Percentiles rank a stretch among this genome's conserved stretches.
Conservation (phyloP, 2,113 vertebrate genomes). For the Mustela nigripes region DNA sequence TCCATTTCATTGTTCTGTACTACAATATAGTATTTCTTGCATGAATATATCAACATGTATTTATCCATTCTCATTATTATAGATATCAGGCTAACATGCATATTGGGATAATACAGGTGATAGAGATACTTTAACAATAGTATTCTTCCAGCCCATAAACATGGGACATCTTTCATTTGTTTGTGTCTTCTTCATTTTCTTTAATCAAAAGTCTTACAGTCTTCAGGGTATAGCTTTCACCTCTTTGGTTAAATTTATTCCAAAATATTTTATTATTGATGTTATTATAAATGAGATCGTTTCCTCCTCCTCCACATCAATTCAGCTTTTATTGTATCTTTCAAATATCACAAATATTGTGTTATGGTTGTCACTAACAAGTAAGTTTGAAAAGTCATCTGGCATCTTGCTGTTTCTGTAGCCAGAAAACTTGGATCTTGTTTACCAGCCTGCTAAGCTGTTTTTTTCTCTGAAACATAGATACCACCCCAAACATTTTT, state of each 20-base stretch:
- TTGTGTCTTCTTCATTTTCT: background rate
- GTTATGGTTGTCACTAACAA: background rate
- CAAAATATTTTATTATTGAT: background rate
- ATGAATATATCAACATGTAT: background rate
- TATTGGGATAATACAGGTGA: background rate
- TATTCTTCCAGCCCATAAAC: background rate
- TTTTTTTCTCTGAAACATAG: background rate
- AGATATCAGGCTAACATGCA: background rate
- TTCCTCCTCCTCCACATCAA: background rate
- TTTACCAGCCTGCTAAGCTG: background rate
- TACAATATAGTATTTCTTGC: background rate
- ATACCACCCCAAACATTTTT: background rate
- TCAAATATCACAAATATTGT: background rate
- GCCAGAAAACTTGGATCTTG: background rate
- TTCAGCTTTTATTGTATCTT: background rate
- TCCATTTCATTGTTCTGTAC: background rate
- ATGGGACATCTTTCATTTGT: background rate
- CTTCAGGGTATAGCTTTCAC: background rate
- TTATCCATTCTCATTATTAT: background rate
- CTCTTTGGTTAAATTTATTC: background rate
- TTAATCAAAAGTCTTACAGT: background rate
- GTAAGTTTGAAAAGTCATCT: background rate
- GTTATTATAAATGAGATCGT: background rate
- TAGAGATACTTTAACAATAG: background rate
- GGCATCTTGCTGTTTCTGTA: background rate